Evolutionary conservation across 37 sponge, comb jelly and placozoan species (phyloP).

Genomic region (Amphimedon queenslandica): DNA sequence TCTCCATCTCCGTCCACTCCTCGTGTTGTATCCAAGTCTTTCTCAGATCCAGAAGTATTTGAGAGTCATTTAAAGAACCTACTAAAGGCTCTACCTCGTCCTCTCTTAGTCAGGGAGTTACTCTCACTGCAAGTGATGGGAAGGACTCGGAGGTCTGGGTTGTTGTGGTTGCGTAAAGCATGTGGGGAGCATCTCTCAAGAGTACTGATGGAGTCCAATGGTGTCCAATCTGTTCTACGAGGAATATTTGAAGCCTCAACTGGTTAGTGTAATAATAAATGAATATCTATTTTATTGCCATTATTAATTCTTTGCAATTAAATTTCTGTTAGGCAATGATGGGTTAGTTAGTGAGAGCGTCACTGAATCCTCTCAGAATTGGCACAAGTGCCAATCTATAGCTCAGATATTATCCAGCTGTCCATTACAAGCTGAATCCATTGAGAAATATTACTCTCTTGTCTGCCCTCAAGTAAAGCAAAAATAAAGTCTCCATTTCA

Average conservation of each 20-base stretch:
- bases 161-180: constrained; percentile 49
- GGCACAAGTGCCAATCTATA: constrained; percentile 53
- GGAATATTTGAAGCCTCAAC: constrained; percentile 39
- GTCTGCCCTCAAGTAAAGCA: constrained; percentile 70
- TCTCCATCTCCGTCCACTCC: too few relatives aligned
- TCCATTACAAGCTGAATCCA: constrained; percentile 33
- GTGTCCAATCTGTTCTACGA: constrained; percentile 44
- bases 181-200: constrained; percentile 75
- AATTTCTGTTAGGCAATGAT: too few relatives aligned
- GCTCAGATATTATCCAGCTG: constrained; percentile 55
- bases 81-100: constrained; percentile 24
- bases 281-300: background rate
- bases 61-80: background rate
- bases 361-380: too few relatives aligned
- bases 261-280: background rate
- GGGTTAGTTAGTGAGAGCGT: too few relatives aligned
- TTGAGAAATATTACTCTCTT: constrained; percentile 46
- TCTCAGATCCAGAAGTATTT: too few relatives aligned
- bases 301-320: too few relatives aligned
- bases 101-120: constrained; percentile 40
- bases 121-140: constrained; percentile 34
- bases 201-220: constrained; percentile 57
- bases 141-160: background rate
- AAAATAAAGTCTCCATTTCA: background rate
- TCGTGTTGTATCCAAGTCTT: too few relatives aligned